Evolutionary conservation across 2,888 invertebrate species (phyloP).

Genomic region (Stenchaetothrips biformis): DNA sequence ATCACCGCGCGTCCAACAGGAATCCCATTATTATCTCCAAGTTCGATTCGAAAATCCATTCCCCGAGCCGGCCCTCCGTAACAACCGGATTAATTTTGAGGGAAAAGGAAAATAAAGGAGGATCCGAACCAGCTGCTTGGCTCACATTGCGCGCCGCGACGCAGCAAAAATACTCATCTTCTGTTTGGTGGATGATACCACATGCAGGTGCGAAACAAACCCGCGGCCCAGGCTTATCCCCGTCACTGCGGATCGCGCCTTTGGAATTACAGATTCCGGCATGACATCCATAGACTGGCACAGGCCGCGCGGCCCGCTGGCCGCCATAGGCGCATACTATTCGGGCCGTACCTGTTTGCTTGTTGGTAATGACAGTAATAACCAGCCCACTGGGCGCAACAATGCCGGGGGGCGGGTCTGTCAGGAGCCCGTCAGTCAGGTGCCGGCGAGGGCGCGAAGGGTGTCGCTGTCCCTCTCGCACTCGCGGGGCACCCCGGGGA

Average conservation of each 20-base stretch:
- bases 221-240: background rate
- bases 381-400: background rate
- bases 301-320: background rate
- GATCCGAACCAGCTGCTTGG: background rate
- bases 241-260: no score
- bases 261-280: background rate
- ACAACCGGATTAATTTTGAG: background rate
- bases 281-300: background rate
- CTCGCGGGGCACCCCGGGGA: background rate
- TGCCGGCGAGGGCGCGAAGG: no score
- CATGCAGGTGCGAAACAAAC: no score
- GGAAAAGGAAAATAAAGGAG: background rate
- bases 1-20: background rate
- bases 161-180: no score
- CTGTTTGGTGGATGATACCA: no score
- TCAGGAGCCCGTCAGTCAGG: no score
- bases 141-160: background rate
- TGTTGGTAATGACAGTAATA: conserved; percentile 6
- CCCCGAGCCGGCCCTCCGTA: background rate
- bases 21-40: conserved; percentile 18
- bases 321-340: background rate
- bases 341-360: conserved; percentile 15
- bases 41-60: conserved; percentile 11
- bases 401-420: conserved; percentile 4
- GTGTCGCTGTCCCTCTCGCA: no score